phyloP scores from a whole-genome alignment of 2,113 vertebrate species.

The Phasianus colchicus region DNA sequence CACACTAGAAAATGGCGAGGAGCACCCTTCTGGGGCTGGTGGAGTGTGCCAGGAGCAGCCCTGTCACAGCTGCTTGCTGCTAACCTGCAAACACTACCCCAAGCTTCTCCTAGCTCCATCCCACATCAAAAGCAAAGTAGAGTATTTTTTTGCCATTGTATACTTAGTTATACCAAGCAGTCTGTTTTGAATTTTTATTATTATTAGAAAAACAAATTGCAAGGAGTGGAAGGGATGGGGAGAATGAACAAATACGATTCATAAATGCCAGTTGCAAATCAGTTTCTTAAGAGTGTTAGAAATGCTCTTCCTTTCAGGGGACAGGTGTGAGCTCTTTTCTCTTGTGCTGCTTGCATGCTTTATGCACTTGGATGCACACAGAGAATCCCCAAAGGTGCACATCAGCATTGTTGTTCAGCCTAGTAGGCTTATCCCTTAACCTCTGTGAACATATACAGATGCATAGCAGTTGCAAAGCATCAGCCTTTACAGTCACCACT shows the following conservation, averaged over 20 bases:
- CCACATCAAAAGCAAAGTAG: rapidly evolving
- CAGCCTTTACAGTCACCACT: rapidly evolving
- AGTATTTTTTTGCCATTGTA: background rate
- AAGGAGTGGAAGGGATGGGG: background rate
- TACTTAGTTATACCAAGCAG: background rate
- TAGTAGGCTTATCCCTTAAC: background rate
- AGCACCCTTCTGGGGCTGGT: background rate
- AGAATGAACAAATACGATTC: background rate
- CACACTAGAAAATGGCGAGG: background rate
- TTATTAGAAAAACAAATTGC: background rate
- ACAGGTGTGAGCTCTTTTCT: background rate
- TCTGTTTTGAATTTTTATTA: background rate
- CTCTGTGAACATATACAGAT: background rate
- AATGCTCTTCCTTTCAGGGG: background rate
- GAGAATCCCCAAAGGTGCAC: background rate
- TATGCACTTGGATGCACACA: background rate
- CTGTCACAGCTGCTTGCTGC: background rate
- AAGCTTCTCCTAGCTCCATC: rapidly evolving
- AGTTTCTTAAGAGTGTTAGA: background rate
- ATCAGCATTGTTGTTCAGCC: background rate
- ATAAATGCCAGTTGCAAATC: background rate
- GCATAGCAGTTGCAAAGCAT: rapidly evolving
- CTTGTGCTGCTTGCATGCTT: background rate
- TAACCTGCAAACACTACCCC: background rate
- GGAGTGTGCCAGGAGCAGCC: background rate